A percentile compares a stretch with the other conserved stretches of the same genome.
Conservation (phyloP, 1,140 invertebrate species). For the Calosoma granatense region DNA sequence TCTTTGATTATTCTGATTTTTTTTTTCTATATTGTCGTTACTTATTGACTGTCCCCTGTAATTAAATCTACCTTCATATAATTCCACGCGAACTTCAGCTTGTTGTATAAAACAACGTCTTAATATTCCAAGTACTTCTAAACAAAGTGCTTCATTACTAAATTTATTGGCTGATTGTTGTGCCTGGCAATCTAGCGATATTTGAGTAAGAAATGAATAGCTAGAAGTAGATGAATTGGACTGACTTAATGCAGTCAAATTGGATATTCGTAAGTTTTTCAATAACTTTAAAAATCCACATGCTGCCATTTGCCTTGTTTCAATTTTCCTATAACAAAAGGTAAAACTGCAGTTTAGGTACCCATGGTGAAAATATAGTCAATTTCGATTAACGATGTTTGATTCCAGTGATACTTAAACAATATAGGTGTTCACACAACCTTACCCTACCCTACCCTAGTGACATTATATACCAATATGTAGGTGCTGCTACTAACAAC, state of each 20-base stretch:
- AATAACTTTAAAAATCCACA: conserved; percentile 43
- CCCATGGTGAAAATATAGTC: neutral
- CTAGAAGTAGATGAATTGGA: conserved; percentile 25
- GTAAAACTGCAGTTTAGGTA: conserved; percentile 5
- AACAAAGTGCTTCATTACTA: conserved; percentile 43
- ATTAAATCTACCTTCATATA: conserved; percentile 47
- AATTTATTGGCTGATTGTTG: conserved; percentile 24
- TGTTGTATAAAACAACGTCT: conserved; percentile 49
- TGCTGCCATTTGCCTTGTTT: conserved; percentile 43
- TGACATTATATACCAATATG: no score
- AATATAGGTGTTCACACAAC: no score
- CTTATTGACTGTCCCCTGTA: no score
- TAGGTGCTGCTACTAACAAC: no score
- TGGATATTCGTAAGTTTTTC: conserved; percentile 39
- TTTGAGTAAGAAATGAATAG: conserved; percentile 35
- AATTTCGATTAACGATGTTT: conserved; percentile 4
- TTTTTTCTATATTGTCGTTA: no score
- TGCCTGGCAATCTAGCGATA: conserved; percentile 36
- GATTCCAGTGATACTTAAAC: no score
- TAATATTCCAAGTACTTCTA: conserved; percentile 48
- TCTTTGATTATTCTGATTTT: no score
- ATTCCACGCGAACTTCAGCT: conserved; percentile 39
- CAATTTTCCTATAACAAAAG: conserved; percentile 27
- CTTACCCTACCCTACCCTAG: no score
- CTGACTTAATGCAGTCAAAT: conserved; percentile 37